Percentiles rank a stretch among this genome's conserved stretches.
Conservation (phyloP, 2,113 vertebrate genomes). For the Neomonachus schauinslandi region DNA sequence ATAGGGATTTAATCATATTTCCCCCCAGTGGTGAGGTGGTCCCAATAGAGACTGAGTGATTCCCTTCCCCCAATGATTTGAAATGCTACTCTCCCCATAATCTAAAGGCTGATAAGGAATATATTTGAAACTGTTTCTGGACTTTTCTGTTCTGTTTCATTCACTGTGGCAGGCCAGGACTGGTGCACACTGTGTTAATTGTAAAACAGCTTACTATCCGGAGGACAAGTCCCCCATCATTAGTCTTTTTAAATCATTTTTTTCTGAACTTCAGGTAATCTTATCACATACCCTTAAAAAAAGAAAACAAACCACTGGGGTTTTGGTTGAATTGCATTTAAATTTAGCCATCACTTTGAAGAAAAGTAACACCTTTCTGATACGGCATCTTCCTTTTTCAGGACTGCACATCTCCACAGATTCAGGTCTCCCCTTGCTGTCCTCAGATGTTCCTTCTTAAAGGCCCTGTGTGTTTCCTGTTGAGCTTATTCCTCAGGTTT, state of each 20-base stretch:
- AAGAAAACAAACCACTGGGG: not conserved
- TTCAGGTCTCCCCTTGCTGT: not conserved
- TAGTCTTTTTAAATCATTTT: not conserved
- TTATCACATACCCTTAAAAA: not conserved
- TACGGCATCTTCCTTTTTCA: not conserved
- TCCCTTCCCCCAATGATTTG: too few relatives aligned
- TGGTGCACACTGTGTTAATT: not conserved
- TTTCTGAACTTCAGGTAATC: not conserved
- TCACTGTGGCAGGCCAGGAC: not conserved
- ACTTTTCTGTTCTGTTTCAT: not conserved
- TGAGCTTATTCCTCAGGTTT: not conserved
- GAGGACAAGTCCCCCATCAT: not conserved
- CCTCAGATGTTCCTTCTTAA: not conserved
- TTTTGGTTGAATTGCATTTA: not conserved
- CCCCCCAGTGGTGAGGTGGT: not conserved
- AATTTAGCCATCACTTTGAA: not conserved
- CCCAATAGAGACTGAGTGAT: not conserved
- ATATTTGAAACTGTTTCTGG: not conserved
- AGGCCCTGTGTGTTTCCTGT: not conserved
- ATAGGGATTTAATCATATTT: not conserved
- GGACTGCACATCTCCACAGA: not conserved
- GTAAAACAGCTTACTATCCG: not conserved
- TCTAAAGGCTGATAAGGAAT: not conserved
- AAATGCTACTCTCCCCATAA: not conserved
- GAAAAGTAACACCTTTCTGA: not conserved